phyloP scores from a whole-genome alignment of 2,797 vertebrate genomes.

The Peromyscus eremicus region DNA sequence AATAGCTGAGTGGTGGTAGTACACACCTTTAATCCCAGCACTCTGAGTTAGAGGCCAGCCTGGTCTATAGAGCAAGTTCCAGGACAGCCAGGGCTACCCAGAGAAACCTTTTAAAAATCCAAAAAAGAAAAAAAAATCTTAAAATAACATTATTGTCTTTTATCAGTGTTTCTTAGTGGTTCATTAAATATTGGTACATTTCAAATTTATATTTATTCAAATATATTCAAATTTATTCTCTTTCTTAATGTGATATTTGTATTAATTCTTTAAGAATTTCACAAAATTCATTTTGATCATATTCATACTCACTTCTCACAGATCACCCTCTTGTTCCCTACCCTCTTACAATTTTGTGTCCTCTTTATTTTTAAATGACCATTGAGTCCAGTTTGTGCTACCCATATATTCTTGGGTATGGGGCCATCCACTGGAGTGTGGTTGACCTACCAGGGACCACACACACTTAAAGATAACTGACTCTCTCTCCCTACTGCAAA shows the following conservation, averaged over 20 bases:
- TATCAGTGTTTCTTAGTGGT: conserved; percentile 2
- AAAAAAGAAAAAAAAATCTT: neutral
- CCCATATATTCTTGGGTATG: neutral
- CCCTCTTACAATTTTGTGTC: neutral
- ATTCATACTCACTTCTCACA: neutral
- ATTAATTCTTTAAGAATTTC: neutral
- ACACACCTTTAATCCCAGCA: neutral
- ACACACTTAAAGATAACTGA: neutral
- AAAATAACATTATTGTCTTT: neutral
- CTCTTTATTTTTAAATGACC: neutral
- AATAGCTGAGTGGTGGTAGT: neutral
- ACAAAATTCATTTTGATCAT: neutral
- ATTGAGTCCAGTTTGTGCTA: neutral
- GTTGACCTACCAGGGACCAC: neutral
- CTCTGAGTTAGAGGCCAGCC: neutral
- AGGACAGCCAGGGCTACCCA: neutral
- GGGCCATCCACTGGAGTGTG: neutral
- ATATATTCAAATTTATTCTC: neutral
- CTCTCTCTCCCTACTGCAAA: neutral
- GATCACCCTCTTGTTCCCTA: too few relatives aligned
- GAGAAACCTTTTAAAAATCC: neutral
- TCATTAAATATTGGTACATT: neutral
- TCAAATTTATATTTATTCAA: neutral
- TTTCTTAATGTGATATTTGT: neutral
- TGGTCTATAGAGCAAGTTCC: neutral